Percentiles rank a stretch among this genome's conserved stretches.
Evolutionary conservation across 2,888 invertebrate genomes (phyloP).

Genomic region (Pollenia griseotomentosa): DNA sequence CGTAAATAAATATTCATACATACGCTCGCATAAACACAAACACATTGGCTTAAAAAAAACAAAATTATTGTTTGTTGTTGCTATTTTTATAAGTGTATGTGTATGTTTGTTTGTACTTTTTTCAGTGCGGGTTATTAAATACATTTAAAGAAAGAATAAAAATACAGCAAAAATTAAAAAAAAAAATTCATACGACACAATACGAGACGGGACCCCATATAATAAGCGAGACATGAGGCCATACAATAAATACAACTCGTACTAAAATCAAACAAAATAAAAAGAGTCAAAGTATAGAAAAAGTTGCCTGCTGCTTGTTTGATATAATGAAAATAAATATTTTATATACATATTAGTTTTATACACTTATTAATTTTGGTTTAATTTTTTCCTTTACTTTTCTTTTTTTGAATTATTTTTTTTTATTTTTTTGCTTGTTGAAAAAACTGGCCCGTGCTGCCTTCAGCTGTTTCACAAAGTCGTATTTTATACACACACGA

Average conservation of each 20-base stretch:
- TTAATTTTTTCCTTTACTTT: slow-evolving; percentile 3
- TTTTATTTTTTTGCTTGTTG: background rate
- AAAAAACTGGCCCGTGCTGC: slow-evolving; percentile 26
- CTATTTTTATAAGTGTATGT: slow-evolving; percentile 10
- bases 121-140: slow-evolving; percentile 68
- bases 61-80: slow-evolving; percentile 49
- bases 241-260: slow-evolving; percentile 62
- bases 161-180: slow-evolving; percentile 41
- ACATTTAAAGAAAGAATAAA: slow-evolving; percentile 62
- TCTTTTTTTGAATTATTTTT: background rate
- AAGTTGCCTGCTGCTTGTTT: slow-evolving; percentile 11
- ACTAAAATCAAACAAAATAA: slow-evolving; percentile 31
- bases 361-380: slow-evolving; percentile 16
- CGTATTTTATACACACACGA: slow-evolving; percentile 39
- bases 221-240: slow-evolving; percentile 70
- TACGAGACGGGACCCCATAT: slow-evolving; percentile 67
- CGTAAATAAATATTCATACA: slow-evolving; percentile 36
- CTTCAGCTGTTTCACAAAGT: slow-evolving; percentile 35
- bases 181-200: slow-evolving; percentile 52
- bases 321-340: background rate
- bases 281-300: slow-evolving; percentile 35
- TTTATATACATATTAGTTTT: slow-evolving; percentile 7
- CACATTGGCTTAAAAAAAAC: slow-evolving; percentile 46
- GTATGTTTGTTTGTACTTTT: slow-evolving; percentile 39
- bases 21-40: slow-evolving; percentile 31